A percentile compares a stretch with the other conserved stretches of the same genome.
Conservation (phyloP, 1,140 invertebrate species). For the Wasmannia auropunctata region DNA sequence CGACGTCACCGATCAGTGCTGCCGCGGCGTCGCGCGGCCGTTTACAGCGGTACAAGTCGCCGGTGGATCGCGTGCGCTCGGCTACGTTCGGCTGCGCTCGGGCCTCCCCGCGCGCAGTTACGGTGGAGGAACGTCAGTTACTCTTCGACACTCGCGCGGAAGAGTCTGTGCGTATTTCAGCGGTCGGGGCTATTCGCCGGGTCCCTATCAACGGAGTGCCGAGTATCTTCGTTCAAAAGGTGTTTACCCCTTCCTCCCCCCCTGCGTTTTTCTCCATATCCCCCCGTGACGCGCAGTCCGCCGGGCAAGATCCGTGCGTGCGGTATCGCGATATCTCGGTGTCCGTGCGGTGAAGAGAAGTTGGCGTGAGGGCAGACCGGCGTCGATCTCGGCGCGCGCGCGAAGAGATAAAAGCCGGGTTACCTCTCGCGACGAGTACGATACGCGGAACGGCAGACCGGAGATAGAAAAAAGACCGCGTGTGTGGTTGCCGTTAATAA, state of each 20-base stretch:
- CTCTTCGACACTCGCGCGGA: conserved; percentile 83
- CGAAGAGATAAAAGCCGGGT: conserved; percentile 66
- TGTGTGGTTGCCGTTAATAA: conserved; percentile 28
- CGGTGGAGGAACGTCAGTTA: conserved; percentile 80
- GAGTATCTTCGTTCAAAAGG: conserved; percentile 52
- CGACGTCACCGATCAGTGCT: conserved; percentile 71
- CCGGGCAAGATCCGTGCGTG: conserved; percentile 2
- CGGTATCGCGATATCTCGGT: not conserved
- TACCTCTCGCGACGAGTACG: conserved; percentile 36
- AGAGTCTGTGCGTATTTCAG: conserved; percentile 75
- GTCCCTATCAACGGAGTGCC: conserved; percentile 58
- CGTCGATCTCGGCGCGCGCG: conserved; percentile 29
- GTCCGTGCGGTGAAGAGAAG: not conserved
- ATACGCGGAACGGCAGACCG: not conserved
- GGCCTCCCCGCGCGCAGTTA: conserved; percentile 64
- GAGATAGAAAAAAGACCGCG: not conserved
- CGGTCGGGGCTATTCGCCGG: conserved; percentile 66
- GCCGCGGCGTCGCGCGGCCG: conserved; percentile 70
- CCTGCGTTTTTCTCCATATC: not conserved
- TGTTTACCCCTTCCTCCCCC: conserved; percentile 42
- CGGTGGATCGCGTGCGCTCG: conserved; percentile 71
- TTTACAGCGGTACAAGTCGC: conserved; percentile 71
- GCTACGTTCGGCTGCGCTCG: conserved; percentile 73
- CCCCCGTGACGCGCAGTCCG: not conserved
- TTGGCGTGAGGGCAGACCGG: not conserved